A percentile compares a stretch with the other conserved stretches of the same genome.
These are phyloP conservation scores for Neoitamus cyanurus DNA, from an alignment of 2,888 invertebrate genomes.

Conservation along the genomic window DNA sequence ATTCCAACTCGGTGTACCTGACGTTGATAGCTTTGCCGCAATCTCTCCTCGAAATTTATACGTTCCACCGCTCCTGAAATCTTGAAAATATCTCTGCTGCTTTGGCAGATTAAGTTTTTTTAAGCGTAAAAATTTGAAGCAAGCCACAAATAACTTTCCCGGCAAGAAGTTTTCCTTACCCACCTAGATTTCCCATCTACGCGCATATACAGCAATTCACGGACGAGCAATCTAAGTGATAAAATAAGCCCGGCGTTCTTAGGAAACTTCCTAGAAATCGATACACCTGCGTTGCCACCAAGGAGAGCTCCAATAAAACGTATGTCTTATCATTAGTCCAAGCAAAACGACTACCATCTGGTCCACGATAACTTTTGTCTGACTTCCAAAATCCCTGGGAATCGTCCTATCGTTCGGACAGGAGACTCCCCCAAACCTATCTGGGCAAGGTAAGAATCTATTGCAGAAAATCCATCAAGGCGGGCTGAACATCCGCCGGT, in stretches of 20 bases:
- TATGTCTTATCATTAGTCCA: conserved; percentile 21
- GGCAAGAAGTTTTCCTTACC: not conserved
- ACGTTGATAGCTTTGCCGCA: not conserved
- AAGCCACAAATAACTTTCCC: not conserved
- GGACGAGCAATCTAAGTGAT: conserved; percentile 8
- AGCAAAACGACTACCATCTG: conserved; percentile 31
- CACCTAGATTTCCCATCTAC: not conserved
- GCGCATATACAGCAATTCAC: not conserved
- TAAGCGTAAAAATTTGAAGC: not conserved
- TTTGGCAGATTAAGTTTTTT: conserved; percentile 15
- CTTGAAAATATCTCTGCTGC: conserved; percentile 1
- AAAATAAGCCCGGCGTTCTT: not conserved
- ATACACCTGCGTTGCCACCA: not conserved
- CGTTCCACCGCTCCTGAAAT: not conserved
- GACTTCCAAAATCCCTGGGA: conserved; percentile 11
- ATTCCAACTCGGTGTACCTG: not conserved
- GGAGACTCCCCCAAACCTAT: not conserved
- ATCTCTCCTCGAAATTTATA: not conserved
- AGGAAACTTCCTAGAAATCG: not conserved
- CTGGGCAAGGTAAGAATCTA: conserved; percentile 30
- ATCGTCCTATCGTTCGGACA: not conserved
- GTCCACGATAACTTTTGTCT: not conserved
- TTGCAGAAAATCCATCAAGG: conserved; percentile 33
- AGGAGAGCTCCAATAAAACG: not conserved
- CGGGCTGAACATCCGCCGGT: not conserved